These are phyloP conservation scores for Parazoanthus atlanticus DNA, from an alignment of 92 coral and sea anemone species.

Conservation along the genomic window DNA sequence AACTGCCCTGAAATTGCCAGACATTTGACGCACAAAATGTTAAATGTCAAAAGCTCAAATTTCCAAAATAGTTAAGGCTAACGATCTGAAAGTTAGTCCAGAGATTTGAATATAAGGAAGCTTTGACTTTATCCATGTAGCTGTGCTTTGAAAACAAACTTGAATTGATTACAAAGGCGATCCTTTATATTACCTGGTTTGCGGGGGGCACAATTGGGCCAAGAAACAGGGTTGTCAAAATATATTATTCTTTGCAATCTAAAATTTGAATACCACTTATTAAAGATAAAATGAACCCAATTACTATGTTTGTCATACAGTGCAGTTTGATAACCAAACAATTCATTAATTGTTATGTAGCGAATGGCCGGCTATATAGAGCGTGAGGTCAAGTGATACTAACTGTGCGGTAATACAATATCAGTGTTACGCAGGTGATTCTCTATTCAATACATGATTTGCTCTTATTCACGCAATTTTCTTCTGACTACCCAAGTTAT, in stretches of 20 bases:
- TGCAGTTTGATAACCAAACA: background rate
- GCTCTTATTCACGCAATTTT: background rate
- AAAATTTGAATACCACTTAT: slow-evolving; percentile 3
- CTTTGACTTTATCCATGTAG: no score
- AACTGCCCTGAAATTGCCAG: no score
- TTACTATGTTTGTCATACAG: background rate
- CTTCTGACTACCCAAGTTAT: background rate
- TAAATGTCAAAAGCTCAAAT: no score
- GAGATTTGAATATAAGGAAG: no score
- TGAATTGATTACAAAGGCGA: no score
- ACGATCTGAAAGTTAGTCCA: no score
- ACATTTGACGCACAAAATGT: no score
- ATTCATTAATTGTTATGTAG: background rate
- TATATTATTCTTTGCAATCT: background rate
- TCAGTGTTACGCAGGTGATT: slow-evolving; percentile 4
- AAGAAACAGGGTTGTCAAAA: background rate
- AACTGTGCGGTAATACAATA: slow-evolving; percentile 2
- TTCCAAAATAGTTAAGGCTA: no score
- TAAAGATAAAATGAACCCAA: background rate
- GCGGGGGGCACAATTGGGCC: no score
- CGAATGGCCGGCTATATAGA: background rate
- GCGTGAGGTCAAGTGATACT: background rate
- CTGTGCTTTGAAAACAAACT: no score
- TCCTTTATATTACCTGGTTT: no score
- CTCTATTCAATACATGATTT: background rate